These are phyloP conservation scores for Acipenser ruthenus DNA, from an alignment of 2,797 vertebrate genomes.

Conservation along the genomic window DNA sequence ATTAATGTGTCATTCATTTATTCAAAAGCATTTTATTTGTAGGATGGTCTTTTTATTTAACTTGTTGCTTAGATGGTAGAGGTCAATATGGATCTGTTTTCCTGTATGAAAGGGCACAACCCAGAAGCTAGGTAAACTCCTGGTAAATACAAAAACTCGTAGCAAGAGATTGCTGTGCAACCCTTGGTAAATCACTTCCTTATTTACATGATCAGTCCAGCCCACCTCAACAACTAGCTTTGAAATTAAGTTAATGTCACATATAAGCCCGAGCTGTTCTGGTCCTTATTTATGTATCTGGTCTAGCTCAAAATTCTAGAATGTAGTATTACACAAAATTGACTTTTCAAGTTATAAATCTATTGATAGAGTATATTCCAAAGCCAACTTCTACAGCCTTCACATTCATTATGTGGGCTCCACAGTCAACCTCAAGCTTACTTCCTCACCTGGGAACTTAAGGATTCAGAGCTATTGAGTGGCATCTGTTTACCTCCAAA, in stretches of 20 bases:
- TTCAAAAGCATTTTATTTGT: no score
- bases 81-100: neutral
- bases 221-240: slow-evolving; percentile 6
- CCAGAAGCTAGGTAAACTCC: neutral
- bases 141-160: slow-evolving; percentile 3
- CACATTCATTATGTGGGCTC: slow-evolving; percentile 35
- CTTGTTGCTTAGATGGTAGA: neutral
- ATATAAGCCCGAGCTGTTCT: no score
- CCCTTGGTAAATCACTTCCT: slow-evolving; percentile 37
- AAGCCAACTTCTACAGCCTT: slow-evolving; percentile 41
- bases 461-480: slow-evolving; percentile 16
- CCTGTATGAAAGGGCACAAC: neutral
- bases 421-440: slow-evolving; percentile 35
- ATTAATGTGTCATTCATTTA: no score
- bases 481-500: no score
- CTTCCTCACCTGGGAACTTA: slow-evolving; percentile 33
- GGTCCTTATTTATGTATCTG: no score
- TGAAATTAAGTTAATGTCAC: no score
- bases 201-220: slow-evolving; percentile 22
- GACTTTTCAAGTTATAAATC: slow-evolving; percentile 42
- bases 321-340: no score
- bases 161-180: slow-evolving; percentile 27
- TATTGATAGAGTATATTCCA: slow-evolving; percentile 46
- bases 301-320: no score
- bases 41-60: neutral